Percentiles rank a stretch among this genome's conserved stretches.
These are phyloP conservation scores for Eurystomus glaucurus DNA, from an alignment of 2,797 vertebrate species.

Conservation along the genomic window DNA sequence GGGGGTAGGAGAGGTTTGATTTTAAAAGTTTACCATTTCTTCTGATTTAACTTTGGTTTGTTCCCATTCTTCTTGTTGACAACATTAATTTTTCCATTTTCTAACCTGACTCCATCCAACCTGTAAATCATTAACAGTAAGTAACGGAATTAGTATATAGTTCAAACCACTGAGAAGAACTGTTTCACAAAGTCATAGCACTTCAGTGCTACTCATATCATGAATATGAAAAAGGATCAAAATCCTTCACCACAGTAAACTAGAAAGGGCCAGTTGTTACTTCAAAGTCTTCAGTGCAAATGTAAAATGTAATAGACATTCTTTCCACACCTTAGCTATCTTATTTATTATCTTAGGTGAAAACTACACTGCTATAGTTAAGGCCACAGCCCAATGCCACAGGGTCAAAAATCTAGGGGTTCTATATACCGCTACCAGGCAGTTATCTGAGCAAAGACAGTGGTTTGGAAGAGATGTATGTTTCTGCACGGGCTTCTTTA, in stretches of 20 bases:
- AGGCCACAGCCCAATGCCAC: not conserved
- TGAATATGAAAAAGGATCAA: not conserved
- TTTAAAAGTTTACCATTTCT: conserved; percentile 87
- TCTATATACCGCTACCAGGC: accelerated
- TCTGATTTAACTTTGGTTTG: conserved; percentile 90
- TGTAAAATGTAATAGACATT: not conserved
- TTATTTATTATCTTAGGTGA: not conserved
- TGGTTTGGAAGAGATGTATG: not conserved
- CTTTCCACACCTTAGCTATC: not conserved
- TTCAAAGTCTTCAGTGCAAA: not conserved
- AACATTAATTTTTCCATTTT: conserved; percentile 91
- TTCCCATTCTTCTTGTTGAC: conserved; percentile 88
- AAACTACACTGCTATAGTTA: not conserved
- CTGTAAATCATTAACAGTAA: conserved; percentile 77
- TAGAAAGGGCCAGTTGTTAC: not conserved
- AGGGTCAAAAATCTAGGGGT: not conserved
- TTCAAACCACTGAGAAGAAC: not conserved
- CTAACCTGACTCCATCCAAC: conserved; percentile 92
- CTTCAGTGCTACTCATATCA: not conserved
- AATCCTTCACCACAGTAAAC: not conserved
- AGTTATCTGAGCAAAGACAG: not conserved
- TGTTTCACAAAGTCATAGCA: not conserved
- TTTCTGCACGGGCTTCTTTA: not conserved
- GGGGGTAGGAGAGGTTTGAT: not conserved
- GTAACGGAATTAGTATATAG: not conserved